Percentiles rank a stretch among this genome's conserved stretches.
Conservation (phyloP, 2,888 invertebrate genomes). For the Ornithoptera alexandrae region DNA sequence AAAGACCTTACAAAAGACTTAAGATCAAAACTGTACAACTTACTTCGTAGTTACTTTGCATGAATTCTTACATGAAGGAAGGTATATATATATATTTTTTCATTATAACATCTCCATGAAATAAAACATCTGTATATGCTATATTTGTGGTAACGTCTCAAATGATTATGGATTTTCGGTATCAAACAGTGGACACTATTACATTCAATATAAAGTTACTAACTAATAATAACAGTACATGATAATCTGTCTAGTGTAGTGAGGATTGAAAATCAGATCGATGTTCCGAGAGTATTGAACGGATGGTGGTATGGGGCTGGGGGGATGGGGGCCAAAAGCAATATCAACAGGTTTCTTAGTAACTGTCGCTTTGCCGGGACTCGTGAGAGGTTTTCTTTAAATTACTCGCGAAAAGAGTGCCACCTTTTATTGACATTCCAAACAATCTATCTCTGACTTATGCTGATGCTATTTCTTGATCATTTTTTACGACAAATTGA, state of each 20-base stretch:
- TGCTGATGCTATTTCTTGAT: background rate
- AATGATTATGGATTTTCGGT: background rate
- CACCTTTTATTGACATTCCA: slow-evolving; percentile 23
- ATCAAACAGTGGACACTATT: background rate
- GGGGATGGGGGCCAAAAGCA: slow-evolving; percentile 27
- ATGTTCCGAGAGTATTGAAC: slow-evolving; percentile 23
- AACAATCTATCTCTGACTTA: slow-evolving; percentile 30
- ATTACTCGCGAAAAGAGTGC: slow-evolving; percentile 26
- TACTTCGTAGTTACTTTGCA: too few relatives aligned
- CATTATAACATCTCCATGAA: too few relatives aligned
- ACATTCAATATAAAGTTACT: background rate
- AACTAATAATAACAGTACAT: slow-evolving; percentile 9
- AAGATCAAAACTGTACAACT: too few relatives aligned
- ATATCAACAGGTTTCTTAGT: slow-evolving; percentile 53
- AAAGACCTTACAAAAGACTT: too few relatives aligned
- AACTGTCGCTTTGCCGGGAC: slow-evolving; percentile 36
- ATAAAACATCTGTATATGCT: too few relatives aligned
- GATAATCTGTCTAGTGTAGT: slow-evolving; percentile 8
- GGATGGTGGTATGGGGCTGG: slow-evolving; percentile 30
- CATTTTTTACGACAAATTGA: background rate
- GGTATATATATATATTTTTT: too few relatives aligned
- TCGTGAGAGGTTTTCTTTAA: slow-evolving; percentile 28
- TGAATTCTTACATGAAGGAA: too few relatives aligned
- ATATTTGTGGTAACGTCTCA: too few relatives aligned
- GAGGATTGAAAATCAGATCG: slow-evolving; percentile 27